Evolutionary conservation across 2,888 invertebrate species (phyloP).

Genomic region (Agonopterix arenella): DNA sequence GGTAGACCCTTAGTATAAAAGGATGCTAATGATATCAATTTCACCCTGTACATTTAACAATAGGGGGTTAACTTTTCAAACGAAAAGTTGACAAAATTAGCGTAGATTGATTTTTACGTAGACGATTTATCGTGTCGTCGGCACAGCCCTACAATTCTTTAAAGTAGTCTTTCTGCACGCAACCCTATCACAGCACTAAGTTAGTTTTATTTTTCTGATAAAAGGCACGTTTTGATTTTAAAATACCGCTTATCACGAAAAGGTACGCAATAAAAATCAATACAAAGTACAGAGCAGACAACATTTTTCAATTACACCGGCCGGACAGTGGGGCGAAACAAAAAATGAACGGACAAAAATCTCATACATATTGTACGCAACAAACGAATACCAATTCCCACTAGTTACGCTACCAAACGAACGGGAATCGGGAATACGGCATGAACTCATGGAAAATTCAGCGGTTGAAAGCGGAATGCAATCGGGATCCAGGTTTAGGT

Average conservation of each 20-base stretch:
- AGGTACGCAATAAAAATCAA: background rate
- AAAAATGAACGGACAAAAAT: slow-evolving; percentile 64
- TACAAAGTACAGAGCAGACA: slow-evolving; percentile 15
- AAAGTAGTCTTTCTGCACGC: no score
- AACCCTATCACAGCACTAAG: no score
- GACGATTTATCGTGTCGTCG: no score
- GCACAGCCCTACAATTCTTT: no score
- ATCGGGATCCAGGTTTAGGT: slow-evolving; percentile 53
- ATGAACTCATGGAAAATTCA: slow-evolving; percentile 61
- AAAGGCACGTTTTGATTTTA: no score
- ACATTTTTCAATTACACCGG: slow-evolving; percentile 60
- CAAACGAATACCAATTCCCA: slow-evolving; percentile 63
- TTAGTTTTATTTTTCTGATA: no score
- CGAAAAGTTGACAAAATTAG: no score
- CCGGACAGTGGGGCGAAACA: slow-evolving; percentile 44
- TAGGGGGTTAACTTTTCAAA: no score
- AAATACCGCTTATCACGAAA: background rate
- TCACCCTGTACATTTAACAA: no score
- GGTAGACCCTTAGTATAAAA: no score
- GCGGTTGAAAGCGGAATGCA: slow-evolving; percentile 60
- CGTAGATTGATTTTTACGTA: no score
- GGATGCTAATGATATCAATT: no score
- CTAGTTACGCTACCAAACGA: slow-evolving; percentile 53
- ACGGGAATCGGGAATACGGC: slow-evolving; percentile 36
- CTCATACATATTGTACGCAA: slow-evolving; percentile 66